Evolutionary conservation across 2,113 vertebrate species (phyloP), one percentile per base, ranked within the genome.

Genomic region (Rhagologus leucostigma): DNA sequence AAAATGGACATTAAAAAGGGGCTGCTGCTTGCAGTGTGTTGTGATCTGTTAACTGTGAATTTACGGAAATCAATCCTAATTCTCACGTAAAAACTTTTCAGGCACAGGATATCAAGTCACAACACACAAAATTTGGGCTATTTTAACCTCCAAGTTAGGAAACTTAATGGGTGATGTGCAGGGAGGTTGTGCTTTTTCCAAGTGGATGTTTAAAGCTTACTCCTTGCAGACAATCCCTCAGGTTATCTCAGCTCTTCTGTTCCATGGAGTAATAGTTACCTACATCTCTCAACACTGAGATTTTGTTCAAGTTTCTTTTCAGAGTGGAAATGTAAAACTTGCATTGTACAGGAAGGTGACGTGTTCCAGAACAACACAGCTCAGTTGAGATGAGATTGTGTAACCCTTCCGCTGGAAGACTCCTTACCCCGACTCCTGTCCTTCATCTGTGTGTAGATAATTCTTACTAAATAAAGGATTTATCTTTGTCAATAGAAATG

Each of bases 401-500:
- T 96, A 88, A 89, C 95, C 33, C 39, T 68, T 94, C 62, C 79
- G 23, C 65, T 77, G 81, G 89, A 86, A 91, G 80, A 21, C 29
- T 60, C 70, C 76, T 85, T 90, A 55, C 52, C 73, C 85, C 3
- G 14, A 26, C 73, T 91, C 89, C 91, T 78, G 57, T 76, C 96
- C 84, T 95, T 96, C 84, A 60, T 78, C 67, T 88, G 63, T 95
- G 82, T 94, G 41, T 83, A 93, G 94, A 87, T 79, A 96, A 96
- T 96, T 95, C 86, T 86, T 95, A 74, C 78, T 85, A 82, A 97
- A 98, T 97, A 98, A 98, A 98, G 50, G 84, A 64, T 85, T 69
- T 97, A 84, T 96, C 93, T 97, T 96, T 97, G 57, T 96, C 91
- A 91, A 83, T 94, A 96, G 64, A 97, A 97, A 77, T 50, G 82